Conservation (phyloP, 1,140 invertebrate genomes). For the Saccostrea echinata region DNA sequence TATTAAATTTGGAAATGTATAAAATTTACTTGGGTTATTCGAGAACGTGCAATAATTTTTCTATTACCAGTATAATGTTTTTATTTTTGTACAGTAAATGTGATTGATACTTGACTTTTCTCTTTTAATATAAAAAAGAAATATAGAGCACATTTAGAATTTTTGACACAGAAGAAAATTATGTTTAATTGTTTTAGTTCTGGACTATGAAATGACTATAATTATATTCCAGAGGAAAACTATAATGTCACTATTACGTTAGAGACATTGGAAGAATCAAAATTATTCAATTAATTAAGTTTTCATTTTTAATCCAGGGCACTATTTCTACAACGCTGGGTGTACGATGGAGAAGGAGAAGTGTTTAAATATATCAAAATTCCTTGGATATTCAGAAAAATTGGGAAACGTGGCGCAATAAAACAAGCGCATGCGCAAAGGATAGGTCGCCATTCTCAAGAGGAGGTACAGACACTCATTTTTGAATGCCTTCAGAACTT, state of each 20-base stretch:
- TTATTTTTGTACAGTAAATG: neutral
- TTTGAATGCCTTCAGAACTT: slow-evolving; percentile 3
- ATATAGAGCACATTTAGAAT: too few relatives aligned
- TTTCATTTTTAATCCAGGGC: neutral
- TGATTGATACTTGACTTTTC: neutral
- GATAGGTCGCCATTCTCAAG: slow-evolving; percentile 38
- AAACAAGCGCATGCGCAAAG: slow-evolving; percentile 28
- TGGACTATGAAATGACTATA: neutral
- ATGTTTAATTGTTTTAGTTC: too few relatives aligned
- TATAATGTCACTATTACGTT: neutral
- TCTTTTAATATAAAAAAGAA: too few relatives aligned
- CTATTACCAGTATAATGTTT: neutral
- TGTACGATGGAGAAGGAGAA: neutral
- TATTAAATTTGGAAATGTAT: neutral
- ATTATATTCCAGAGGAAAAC: neutral
- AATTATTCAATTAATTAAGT: neutral
- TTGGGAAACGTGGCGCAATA: neutral
- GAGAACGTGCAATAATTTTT: neutral
- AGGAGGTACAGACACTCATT: slow-evolving; percentile 30
- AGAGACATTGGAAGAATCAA: neutral
- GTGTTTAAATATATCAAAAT: neutral
- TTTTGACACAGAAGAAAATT: too few relatives aligned
- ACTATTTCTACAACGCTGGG: slow-evolving; percentile 9
- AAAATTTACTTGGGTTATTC: neutral
- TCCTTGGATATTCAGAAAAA: neutral